phyloP scores from a whole-genome alignment of 2,113 vertebrate species.

The Terrapene triunguis region DNA sequence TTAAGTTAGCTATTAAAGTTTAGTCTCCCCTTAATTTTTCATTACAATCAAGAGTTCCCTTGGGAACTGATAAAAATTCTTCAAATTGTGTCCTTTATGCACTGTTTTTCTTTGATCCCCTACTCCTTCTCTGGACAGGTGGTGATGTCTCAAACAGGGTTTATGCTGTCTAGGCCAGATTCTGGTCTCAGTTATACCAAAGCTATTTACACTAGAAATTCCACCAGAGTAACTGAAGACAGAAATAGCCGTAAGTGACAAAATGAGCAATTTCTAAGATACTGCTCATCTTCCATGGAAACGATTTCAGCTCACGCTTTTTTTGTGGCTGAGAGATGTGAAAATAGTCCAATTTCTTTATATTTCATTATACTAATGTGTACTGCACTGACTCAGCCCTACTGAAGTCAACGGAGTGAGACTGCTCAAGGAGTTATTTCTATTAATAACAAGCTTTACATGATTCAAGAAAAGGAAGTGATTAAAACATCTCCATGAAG shows the following conservation, averaged over 20 bases:
- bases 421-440: background rate
- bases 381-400: background rate
- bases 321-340: background rate
- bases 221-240: background rate
- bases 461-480: constrained; percentile 21
- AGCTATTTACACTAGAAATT: background rate
- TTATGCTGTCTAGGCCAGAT: background rate
- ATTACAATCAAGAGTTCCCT: background rate
- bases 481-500: constrained; percentile 37
- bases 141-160: background rate
- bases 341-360: background rate
- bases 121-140: background rate
- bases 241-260: background rate
- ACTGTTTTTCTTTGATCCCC: background rate
- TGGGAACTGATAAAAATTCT: background rate
- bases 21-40: fast-evolving
- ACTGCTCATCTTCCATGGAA: background rate
- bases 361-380: constrained; percentile 23
- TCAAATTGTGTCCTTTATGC: background rate
- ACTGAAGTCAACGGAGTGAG: constrained; percentile 12
- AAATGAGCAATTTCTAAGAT: background rate
- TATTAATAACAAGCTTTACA: constrained; percentile 21
- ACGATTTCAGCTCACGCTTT: background rate
- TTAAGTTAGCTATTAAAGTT: background rate
- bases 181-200: background rate